phyloP scores from a whole-genome alignment of 2,797 vertebrate genomes.

The Catharus ustulatus region DNA sequence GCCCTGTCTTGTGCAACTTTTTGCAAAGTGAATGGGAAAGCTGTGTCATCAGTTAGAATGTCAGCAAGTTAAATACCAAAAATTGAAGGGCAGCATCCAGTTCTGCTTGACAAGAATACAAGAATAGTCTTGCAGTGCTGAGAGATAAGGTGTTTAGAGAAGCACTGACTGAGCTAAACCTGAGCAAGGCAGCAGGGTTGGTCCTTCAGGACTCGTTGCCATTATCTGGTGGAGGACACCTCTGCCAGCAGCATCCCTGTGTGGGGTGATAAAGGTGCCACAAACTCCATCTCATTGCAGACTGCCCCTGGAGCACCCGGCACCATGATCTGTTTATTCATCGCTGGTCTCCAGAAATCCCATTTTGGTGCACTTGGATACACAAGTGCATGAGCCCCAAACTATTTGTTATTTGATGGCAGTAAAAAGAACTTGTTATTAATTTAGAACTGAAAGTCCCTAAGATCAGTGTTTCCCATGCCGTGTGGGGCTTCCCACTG shows the following conservation, averaged over 20 bases:
- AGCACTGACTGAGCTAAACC: background rate
- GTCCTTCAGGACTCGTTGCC: background rate
- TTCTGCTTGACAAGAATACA: background rate
- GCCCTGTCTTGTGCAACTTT: background rate
- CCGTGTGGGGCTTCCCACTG: background rate
- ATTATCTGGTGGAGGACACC: background rate
- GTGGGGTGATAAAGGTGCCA: background rate
- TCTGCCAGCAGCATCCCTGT: background rate
- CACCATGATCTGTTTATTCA: background rate
- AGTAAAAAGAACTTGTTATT: background rate
- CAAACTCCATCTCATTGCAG: background rate
- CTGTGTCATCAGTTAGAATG: slow-evolving; percentile 6
- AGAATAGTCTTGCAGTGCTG: background rate
- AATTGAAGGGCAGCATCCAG: background rate
- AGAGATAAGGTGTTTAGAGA: background rate
- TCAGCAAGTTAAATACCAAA: slow-evolving; percentile 8
- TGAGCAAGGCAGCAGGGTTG: background rate
- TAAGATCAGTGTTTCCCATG: background rate
- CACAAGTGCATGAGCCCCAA: background rate
- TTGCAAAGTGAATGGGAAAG: background rate
- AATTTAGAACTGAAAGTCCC: background rate
- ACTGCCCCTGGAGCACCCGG: fast-evolving
- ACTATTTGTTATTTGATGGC: background rate
- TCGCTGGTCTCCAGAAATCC: background rate
- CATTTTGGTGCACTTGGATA: fast-evolving